These are phyloP conservation scores for Octodonta nipae DNA, from an alignment of 2,888 invertebrate genomes.

Conservation along the genomic window DNA sequence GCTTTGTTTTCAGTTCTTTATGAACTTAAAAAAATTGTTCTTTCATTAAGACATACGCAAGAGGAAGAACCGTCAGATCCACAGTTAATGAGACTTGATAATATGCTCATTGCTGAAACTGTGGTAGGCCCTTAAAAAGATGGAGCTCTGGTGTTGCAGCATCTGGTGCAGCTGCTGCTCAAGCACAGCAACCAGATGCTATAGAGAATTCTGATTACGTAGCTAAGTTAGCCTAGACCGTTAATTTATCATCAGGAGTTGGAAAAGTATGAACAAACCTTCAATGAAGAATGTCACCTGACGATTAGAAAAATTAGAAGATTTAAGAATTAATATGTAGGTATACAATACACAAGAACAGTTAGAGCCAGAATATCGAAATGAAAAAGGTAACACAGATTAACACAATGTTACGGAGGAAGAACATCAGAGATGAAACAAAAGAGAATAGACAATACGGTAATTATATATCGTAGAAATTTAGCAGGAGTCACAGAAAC, in stretches of 20 bases:
- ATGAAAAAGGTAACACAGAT: too few relatives aligned
- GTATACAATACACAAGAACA: too few relatives aligned
- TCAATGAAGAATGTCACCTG: too few relatives aligned
- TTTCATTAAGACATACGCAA: constrained; percentile 90
- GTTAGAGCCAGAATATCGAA: too few relatives aligned
- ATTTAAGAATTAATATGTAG: too few relatives aligned
- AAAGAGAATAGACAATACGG: too few relatives aligned
- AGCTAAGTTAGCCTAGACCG: constrained; percentile 94
- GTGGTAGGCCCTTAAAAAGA: constrained; percentile 93
- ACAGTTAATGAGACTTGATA: constrained; percentile 94
- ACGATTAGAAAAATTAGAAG: too few relatives aligned
- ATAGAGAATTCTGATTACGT: constrained; percentile 99
- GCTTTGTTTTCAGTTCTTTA: constrained; percentile 95
- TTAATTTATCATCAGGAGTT: constrained; percentile 92
- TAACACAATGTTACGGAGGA: too few relatives aligned
- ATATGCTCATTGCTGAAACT: constrained; percentile 97
- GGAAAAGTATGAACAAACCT: constrained; percentile 99
- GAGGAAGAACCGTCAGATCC: constrained; percentile 98
- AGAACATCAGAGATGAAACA: too few relatives aligned
- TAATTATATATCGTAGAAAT: too few relatives aligned
- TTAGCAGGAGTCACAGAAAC: too few relatives aligned
- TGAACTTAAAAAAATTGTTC: constrained; percentile 98
- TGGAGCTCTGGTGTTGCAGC: constrained; percentile 81
- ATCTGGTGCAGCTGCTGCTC: constrained; percentile 70
- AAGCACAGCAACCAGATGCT: constrained; percentile 72